Evolutionary conservation across 2,888 invertebrate species (phyloP).

Genomic region (Nemoura dubitans): DNA sequence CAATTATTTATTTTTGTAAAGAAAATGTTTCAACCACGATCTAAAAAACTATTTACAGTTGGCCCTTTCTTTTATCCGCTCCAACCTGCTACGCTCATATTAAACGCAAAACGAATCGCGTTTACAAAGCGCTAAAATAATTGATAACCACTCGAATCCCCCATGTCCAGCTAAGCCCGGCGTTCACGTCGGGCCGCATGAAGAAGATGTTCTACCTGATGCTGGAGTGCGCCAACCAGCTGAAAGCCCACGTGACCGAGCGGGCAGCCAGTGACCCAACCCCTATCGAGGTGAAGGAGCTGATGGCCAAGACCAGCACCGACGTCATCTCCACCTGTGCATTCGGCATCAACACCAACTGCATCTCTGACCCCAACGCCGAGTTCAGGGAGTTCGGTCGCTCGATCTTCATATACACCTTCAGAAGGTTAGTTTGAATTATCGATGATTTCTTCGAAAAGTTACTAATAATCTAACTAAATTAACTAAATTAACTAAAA

Average conservation of each 20-base stretch:
- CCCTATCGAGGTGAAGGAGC: slow-evolving; percentile 48
- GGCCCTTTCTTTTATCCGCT: too few species aligned
- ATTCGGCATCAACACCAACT: slow-evolving; percentile 50
- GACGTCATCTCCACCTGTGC: slow-evolving; percentile 51
- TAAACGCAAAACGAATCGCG: too few species aligned
- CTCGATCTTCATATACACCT: slow-evolving; percentile 46
- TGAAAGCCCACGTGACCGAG: slow-evolving; percentile 42
- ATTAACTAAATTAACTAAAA: too few species aligned
- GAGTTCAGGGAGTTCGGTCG: slow-evolving; percentile 51
- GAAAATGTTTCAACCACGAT: too few species aligned
- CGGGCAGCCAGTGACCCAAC: neutral
- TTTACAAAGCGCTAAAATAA: too few species aligned
- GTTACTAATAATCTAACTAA: too few species aligned
- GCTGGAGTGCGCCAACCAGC: slow-evolving; percentile 49
- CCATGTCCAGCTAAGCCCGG: slow-evolving; percentile 53
- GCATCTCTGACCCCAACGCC: slow-evolving; percentile 49
- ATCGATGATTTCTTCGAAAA: too few species aligned
- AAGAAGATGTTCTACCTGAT: slow-evolving; percentile 55
- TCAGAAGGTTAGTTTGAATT: slow-evolving; percentile 17
- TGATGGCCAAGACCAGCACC: slow-evolving; percentile 50
- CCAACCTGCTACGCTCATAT: too few species aligned
- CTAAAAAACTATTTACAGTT: too few species aligned
- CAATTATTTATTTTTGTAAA: too few species aligned
- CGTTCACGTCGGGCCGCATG: slow-evolving; percentile 57
- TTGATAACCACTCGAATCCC: too few species aligned